Evolutionary conservation across 2,113 vertebrate genomes (phyloP).

Genomic region (Pontoporia blainvillei): DNA sequence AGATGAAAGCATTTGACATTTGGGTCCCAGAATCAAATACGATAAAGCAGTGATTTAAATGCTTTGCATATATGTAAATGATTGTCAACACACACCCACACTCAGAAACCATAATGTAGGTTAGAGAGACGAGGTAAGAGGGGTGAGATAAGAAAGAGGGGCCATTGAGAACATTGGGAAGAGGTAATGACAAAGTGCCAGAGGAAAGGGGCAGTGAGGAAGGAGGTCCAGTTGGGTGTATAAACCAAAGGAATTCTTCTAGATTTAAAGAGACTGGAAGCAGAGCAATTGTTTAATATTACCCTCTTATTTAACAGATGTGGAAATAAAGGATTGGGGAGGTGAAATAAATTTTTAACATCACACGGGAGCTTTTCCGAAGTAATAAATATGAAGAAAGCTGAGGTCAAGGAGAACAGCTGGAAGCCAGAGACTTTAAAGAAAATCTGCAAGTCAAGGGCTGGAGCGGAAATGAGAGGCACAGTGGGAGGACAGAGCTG

Average conservation of each 20-base stretch:
- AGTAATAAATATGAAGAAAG: not conserved
- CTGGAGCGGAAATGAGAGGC: not conserved
- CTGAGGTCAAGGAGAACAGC: not conserved
- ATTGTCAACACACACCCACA: not conserved
- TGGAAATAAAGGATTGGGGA: not conserved
- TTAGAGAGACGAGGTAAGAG: not conserved
- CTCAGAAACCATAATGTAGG: not conserved
- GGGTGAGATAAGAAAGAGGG: not conserved
- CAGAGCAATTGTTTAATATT: not conserved
- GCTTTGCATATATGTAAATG: not conserved
- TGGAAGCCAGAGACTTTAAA: not conserved
- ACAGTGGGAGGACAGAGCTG: not conserved
- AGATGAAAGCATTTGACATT: not conserved
- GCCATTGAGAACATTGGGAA: not conserved
- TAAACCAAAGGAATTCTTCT: not conserved
- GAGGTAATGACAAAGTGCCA: not conserved
- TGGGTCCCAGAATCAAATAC: not conserved
- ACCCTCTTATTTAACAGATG: not conserved
- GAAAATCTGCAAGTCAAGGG: not conserved
- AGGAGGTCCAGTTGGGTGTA: too few relatives aligned
- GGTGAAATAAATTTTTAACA: not conserved
- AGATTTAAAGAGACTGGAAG: not conserved
- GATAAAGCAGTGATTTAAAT: not conserved
- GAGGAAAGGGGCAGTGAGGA: not conserved
- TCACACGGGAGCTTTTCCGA: not conserved